phyloP scores from a whole-genome alignment of 2,797 vertebrate species.

The Emydoidea blandingii region DNA sequence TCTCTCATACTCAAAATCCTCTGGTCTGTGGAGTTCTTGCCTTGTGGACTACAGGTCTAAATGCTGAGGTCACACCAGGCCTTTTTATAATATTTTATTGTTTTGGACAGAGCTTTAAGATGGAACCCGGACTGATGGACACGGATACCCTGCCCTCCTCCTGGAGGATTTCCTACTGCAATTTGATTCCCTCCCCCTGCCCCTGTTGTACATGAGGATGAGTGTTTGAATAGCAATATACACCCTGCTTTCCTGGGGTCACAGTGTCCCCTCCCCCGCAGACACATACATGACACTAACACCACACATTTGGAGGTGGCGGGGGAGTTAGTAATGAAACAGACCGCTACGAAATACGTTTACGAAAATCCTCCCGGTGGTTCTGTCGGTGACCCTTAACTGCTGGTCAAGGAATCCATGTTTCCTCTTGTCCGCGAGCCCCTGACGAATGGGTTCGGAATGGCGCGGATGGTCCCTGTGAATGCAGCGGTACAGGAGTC shows the following conservation, averaged over 20 bases:
- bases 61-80: slow-evolving; percentile 40
- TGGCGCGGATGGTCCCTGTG: accelerated
- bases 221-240: slow-evolving; percentile 52
- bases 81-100: slow-evolving; percentile 38
- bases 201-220: neutral
- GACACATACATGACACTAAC: neutral
- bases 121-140: slow-evolving; percentile 16
- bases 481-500: neutral
- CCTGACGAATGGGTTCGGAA: neutral
- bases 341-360: slow-evolving; percentile 31
- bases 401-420: neutral
- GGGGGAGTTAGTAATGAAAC: neutral
- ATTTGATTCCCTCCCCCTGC: neutral
- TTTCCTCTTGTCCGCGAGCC: neutral
- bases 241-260: neutral
- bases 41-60: slow-evolving; percentile 57
- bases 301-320: neutral
- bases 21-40: slow-evolving; percentile 71
- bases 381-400: neutral
- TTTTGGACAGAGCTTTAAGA: slow-evolving; percentile 4
- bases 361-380: neutral
- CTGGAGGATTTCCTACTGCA: slow-evolving; percentile 28
- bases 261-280: neutral
- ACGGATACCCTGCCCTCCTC: neutral
- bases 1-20: slow-evolving; percentile 9